Evolutionary conservation across 2,113 vertebrate genomes (phyloP), one percentile per base, ranked within the genome.

Genomic region (Catagonus wagneri): DNA sequence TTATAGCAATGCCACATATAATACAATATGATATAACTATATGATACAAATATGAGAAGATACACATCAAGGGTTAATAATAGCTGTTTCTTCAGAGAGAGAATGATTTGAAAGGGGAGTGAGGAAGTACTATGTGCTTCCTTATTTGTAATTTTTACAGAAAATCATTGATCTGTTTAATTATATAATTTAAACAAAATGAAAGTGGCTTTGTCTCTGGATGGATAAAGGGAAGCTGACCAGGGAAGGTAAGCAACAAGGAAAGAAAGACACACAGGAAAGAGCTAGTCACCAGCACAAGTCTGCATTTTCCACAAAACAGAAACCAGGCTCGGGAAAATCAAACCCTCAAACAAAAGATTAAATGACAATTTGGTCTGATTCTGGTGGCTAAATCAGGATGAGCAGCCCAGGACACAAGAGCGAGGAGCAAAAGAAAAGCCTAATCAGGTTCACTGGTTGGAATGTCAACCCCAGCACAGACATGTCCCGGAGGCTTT

Each of bases 281-380:
- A 54, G 20, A 17, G 23, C 16, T 7, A 83, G 23, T 75, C 23
- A 78, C 9, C 32, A 66, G 61, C 17, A 71, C 4, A 25, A 90
- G 89, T 60, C 74, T 13, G 13, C 39, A n/a, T 44, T 76, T 94
- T 65, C n/a, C 80, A 20, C 7, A 58, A 9, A 19, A n/a, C 3
- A 52, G 16, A 90, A 34, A 39, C 6, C 36, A 58, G 50, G 34
- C 6, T 65, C n/a, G 29, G 61, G 36, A 94, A 95, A 85, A 56
- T 68, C 39, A 63, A 22, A 88, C 54, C 32, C 23, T 93, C 88
- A 78, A 68, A 94, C 12, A 66, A 93, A 89, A 34, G n/a, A 93
- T 81, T 84, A 93, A 65, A 4, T 69, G 85, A 86, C 36, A 83
- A 52, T 72, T 11, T 56, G 9, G 75, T 71, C 29, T 68, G 50